Conservation (phyloP, 2,113 vertebrate species). For the Cervus canadensis region DNA sequence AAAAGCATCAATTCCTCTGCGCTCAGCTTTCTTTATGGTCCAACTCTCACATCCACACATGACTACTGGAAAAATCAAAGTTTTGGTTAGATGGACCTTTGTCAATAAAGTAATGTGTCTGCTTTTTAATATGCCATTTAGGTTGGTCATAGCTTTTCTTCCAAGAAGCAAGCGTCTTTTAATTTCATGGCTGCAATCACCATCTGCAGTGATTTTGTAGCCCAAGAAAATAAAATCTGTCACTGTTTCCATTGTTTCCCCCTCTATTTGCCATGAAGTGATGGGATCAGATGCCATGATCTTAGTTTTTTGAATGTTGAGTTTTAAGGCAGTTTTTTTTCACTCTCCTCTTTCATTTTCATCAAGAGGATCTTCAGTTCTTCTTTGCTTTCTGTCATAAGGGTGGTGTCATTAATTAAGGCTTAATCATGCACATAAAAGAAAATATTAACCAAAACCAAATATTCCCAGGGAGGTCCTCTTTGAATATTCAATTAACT, state of each 20-base stretch:
- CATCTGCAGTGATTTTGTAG: not conserved
- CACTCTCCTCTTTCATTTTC: not conserved
- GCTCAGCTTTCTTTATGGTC: not conserved
- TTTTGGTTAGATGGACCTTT: not conserved
- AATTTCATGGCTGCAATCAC: not conserved
- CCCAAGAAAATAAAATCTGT: not conserved
- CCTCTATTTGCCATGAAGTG: not conserved
- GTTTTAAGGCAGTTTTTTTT: not conserved
- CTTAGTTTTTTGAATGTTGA: not conserved
- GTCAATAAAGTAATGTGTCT: not conserved
- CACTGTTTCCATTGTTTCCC: not conserved
- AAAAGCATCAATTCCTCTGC: not conserved
- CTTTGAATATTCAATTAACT: constrained; percentile 9
- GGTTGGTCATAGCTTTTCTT: not conserved
- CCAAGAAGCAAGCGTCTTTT: not conserved
- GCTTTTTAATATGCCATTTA: not conserved
- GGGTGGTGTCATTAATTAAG: not conserved
- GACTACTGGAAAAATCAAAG: not conserved
- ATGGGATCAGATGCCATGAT: not conserved
- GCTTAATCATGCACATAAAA: not conserved
- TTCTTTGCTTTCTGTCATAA: not conserved
- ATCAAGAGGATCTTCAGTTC: not conserved
- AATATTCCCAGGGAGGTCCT: not conserved
- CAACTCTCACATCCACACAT: not conserved
- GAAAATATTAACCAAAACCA: constrained; percentile 10